These are phyloP conservation scores for Poeciliopsis turneri DNA, from an alignment of 2,797 vertebrate species.

Conservation along the genomic window DNA sequence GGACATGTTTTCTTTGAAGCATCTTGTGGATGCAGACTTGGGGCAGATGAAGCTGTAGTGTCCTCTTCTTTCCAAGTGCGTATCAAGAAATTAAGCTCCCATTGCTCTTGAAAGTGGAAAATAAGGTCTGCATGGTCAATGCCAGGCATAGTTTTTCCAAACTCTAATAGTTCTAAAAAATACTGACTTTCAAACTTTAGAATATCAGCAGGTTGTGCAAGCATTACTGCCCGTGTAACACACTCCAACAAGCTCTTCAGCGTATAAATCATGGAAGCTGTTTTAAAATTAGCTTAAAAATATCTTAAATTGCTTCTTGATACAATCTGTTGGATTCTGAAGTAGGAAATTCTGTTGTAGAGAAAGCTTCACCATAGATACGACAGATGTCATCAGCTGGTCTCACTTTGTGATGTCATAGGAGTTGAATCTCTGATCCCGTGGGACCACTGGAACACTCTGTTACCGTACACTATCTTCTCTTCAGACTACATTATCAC, in stretches of 20 bases:
- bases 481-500: neutral
- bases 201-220: neutral
- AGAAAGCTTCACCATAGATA: neutral
- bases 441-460: neutral
- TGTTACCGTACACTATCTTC: neutral
- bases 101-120: constrained; percentile 1
- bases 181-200: neutral
- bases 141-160: neutral
- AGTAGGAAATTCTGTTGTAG: neutral
- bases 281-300: neutral
- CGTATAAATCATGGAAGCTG: neutral
- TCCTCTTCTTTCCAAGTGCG: neutral
- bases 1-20: neutral
- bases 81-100: neutral
- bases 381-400: neutral
- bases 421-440: neutral
- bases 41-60: neutral
- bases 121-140: neutral
- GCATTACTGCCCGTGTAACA: neutral
- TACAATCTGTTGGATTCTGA: neutral
- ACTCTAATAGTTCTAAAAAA: neutral
- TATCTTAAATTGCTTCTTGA: neutral
- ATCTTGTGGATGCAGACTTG: neutral
- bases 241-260: constrained; percentile 1
- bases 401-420: neutral